Evolutionary conservation across 2,797 vertebrate genomes (phyloP).

Genomic region (Enteromius fasciolatus): DNA sequence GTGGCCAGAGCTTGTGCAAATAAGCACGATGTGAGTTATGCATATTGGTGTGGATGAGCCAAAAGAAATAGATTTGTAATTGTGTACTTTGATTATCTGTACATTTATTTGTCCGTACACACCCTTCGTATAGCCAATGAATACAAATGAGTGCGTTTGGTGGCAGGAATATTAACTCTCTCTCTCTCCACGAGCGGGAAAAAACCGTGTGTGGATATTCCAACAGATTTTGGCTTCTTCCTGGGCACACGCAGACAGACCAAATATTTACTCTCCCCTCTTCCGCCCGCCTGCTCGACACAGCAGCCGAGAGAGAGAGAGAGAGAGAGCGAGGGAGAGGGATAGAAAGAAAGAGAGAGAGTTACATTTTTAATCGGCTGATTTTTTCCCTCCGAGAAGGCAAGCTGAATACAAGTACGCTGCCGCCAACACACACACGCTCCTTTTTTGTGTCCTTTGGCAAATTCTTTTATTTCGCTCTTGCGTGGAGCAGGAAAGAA

Average conservation of each 20-base stretch:
- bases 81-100: constrained; percentile 73
- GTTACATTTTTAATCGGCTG: constrained; percentile 90
- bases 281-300: constrained; percentile 64
- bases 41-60: constrained; percentile 16
- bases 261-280: constrained; percentile 70
- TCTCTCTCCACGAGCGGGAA: constrained; percentile 28
- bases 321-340: constrained; percentile 61
- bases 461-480: constrained; percentile 99
- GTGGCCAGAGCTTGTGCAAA: constrained; percentile 31
- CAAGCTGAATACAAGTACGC: constrained; percentile 91
- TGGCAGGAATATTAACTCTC: constrained; percentile 32
- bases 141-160: constrained; percentile 66
- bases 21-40: constrained; percentile 42
- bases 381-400: constrained; percentile 88
- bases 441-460: constrained; percentile 92
- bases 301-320: constrained; percentile 69
- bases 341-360: constrained; percentile 57
- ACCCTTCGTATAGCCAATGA: constrained; percentile 69
- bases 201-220: constrained; percentile 66
- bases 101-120: constrained; percentile 71
- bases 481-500: constrained; percentile 88
- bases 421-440: constrained; percentile 89
- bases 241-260: constrained; percentile 73
- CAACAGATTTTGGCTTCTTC: constrained; percentile 64
- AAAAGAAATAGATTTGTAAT: constrained; percentile 69